phyloP scores from a whole-genome alignment of 2,113 vertebrate genomes.

The Sigmodon hispidus region DNA sequence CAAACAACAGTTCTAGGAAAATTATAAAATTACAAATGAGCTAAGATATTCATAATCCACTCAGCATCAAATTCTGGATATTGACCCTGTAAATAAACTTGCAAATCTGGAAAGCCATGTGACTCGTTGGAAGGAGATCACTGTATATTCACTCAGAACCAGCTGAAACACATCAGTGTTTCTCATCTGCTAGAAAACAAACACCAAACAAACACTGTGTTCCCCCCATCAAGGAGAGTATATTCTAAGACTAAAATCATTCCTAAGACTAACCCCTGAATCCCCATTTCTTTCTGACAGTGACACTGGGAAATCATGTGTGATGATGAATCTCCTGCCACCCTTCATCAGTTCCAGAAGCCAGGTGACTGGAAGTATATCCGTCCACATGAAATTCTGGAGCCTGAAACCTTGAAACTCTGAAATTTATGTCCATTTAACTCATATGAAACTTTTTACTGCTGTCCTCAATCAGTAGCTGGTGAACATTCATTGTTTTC shows the following conservation, averaged over 20 bases:
- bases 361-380: neutral
- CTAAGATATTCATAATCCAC: neutral
- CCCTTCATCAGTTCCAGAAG: neutral
- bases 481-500: neutral
- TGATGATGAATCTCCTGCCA: neutral
- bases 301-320: neutral
- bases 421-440: too few relatives aligned
- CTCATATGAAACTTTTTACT: too few relatives aligned
- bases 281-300: neutral
- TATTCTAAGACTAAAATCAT: neutral
- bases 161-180: neutral
- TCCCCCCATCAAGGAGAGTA: neutral
- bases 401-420: too few relatives aligned
- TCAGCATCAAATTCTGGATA: neutral
- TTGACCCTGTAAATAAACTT: neutral
- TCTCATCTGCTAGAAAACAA: constrained; percentile 13
- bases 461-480: neutral
- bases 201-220: neutral
- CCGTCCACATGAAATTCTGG: neutral
- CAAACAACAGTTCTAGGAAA: neutral
- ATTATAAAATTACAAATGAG: neutral
- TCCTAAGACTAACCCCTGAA: neutral
- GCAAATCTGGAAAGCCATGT: neutral
- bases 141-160: neutral
- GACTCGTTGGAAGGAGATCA: neutral